Evolutionary conservation across 2,888 invertebrate species (phyloP), one percentile per base, ranked within the genome.

Genomic region (Pilophorus perplexus): DNA sequence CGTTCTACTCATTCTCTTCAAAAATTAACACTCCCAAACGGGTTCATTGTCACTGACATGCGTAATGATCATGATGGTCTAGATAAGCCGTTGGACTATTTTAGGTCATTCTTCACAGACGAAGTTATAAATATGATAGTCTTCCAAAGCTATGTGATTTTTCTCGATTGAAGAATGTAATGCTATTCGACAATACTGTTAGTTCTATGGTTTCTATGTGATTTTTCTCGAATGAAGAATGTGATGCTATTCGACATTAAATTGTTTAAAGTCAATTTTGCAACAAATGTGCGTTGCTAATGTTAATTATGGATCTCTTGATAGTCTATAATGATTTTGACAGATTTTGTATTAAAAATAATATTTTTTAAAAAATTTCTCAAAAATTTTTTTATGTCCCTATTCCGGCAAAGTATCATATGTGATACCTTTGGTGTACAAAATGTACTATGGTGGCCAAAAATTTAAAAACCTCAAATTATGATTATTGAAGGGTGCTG

Each of bases 61-160:
- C n/a, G n/a, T n/a, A n/a, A n/a, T n/a, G n/a, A n/a, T n/a, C n/a
- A n/a, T n/a, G n/a, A n/a, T n/a, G n/a, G n/a, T n/a, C n/a, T n/a
- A n/a, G n/a, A n/a, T n/a, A n/a, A n/a, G n/a, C n/a, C n/a, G n/a
- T n/a, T n/a, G n/a, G n/a, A n/a, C n/a, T n/a, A n/a, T n/a, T n/a
- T n/a, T n/a, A n/a, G n/a, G n/a, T n/a, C n/a, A n/a, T n/a, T n/a
- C n/a, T n/a, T n/a, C n/a, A n/a, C n/a, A n/a, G n/a, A n/a, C n/a
- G n/a, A n/a, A n/a, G n/a, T n/a, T n/a, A n/a, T n/a, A 40, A 40
- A 40, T 40, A 16, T 40, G 40, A 40, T 16, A 16, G n/a, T 40
- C n/a, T 40, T 40, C 40, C 40, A 40, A n/a, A n/a, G 16, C 42
- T 2, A 42, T 42, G 42, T 42, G 42, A 42, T 42, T 42, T 42